Base-by-base conservation (phyloP, 2,113 vertebrate species). In the Climacteris rufus region DNA sequence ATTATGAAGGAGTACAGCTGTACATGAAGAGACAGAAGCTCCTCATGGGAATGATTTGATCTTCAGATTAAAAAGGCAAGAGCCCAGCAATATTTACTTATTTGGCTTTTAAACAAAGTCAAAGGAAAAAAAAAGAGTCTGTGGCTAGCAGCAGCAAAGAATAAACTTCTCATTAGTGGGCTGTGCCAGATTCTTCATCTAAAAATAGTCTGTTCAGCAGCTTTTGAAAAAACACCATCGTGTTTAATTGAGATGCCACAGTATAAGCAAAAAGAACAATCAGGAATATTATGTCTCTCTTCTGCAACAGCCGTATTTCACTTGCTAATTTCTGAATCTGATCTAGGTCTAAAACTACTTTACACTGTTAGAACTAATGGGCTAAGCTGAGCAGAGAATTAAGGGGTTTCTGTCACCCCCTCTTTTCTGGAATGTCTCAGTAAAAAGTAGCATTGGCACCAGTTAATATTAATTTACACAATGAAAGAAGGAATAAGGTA, bases 121-220 rank as follows among this genome's bases (percentile, higher is more conserved):
- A 10, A 42, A 33, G 45, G 4, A 11, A 9, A 4, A 5, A 11
- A 13, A 25, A 25, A 24, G 12, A 63, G 60, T n/a, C 83, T 2
- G 1, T 77, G 52, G 82, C 52, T 71, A 95, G 64, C 57, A 76
- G 44, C 77, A 89, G 74, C 33, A 72, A 88, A 81, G 47, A 94
- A 92, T 71, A 93, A 92, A 92, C 56, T 83, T 75, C 59, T 95
- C 65, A 88, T 95, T 86, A 94, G 64, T 86, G 63, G 75, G 42
- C 53, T 70, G 52, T 86, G 60, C 71, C 52, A 64, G 54, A 75
- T 83, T 81, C 76, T 80, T 80, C 33, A 90, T 53, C 83, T 93
- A 95, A 94, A 95, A 95, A 93, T 65, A 90, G 68, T 28, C 50
- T 70, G 42, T 71, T 89, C 70, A 91, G 75, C 66, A 93, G 59